A percentile compares a stretch with the other conserved stretches of the same genome.
Conservation (phyloP, 2,888 invertebrate genomes). For the Oxycera nigricornis region DNA sequence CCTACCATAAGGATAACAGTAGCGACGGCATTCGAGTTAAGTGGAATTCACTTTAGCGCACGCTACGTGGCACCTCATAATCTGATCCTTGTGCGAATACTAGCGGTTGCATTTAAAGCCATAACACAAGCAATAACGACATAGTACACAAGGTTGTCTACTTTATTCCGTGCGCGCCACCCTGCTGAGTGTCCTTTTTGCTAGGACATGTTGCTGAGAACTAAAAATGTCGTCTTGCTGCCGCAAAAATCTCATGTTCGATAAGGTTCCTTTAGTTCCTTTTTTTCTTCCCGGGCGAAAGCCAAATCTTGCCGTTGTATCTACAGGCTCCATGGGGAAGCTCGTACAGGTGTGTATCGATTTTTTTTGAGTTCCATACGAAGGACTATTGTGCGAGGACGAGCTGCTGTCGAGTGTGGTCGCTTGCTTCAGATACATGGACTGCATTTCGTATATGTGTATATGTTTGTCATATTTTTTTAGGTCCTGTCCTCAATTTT, state of each 20-base stretch:
- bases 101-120: neutral
- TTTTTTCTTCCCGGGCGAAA: neutral
- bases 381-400: conserved; percentile 1
- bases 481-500: neutral
- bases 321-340: neutral
- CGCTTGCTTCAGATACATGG: neutral
- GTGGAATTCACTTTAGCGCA: conserved; percentile 2
- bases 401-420: neutral
- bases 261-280: neutral
- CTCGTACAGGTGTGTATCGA: conserved; percentile 35
- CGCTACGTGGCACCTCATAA: conserved; percentile 5
- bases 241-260: neutral
- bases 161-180: neutral
- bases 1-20: neutral
- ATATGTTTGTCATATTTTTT: neutral
- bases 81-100: neutral
- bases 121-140: neutral
- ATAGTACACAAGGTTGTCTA: conserved; percentile 31
- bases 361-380: neutral
- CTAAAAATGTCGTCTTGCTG: neutral
- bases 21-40: neutral
- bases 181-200: neutral
- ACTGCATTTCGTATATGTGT: neutral
- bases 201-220: neutral
- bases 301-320: neutral